Conservation (phyloP, 1,140 invertebrate species). For the Marisa cornuarietis region DNA sequence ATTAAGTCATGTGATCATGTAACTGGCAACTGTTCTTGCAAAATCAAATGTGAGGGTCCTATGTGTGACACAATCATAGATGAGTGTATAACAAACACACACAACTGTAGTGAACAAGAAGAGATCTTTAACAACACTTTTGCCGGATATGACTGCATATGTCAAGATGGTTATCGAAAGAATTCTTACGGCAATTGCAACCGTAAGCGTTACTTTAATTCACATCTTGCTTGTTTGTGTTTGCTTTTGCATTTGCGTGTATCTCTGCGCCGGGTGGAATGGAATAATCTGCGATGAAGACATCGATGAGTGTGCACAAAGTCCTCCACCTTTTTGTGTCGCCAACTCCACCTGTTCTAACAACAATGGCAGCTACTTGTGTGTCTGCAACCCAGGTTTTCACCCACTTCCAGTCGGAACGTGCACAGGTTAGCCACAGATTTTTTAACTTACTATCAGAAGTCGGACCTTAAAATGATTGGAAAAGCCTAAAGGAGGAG, state of each 20-base stretch:
- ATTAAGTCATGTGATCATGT: no score
- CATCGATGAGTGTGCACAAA: no score
- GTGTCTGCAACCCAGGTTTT: neutral
- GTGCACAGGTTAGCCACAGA: neutral
- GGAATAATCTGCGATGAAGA: no score
- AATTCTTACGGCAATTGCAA: neutral
- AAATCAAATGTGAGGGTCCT: neutral
- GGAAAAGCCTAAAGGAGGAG: neutral
- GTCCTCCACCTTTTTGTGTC: neutral
- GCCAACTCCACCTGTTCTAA: neutral
- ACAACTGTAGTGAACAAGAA: constrained; percentile 65
- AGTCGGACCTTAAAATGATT: neutral
- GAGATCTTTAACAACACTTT: constrained; percentile 30
- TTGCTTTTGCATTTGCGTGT: no score
- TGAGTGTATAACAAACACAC: constrained; percentile 25
- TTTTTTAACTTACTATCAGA: neutral
- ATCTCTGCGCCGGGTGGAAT: no score
- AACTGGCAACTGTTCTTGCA: no score
- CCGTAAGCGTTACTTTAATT: no score
- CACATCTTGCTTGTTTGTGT: no score
- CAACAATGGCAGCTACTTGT: neutral
- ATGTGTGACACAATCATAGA: constrained; percentile 6
- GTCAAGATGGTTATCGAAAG: neutral
- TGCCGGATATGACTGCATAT: constrained; percentile 32
- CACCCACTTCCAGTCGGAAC: neutral